Evolutionary conservation across 2,797 vertebrate species (phyloP).

Genomic region (Dryobates pubescens): DNA sequence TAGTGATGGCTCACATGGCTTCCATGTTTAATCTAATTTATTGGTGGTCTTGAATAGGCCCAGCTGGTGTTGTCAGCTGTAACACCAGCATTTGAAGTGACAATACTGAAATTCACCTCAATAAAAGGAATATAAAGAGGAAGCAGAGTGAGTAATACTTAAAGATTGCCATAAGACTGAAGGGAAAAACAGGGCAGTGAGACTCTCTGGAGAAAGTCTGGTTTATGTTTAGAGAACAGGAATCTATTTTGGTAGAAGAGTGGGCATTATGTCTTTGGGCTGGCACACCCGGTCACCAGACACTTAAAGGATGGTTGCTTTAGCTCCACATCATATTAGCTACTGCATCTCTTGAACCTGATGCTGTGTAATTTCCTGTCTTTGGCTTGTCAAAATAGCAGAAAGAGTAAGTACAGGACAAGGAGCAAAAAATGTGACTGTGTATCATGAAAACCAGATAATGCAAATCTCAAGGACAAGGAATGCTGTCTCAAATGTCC

Average conservation of each 20-base stretch:
- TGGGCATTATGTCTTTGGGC: neutral
- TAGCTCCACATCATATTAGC: neutral
- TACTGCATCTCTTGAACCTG: neutral
- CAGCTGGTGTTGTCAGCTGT: neutral
- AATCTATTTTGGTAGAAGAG: neutral
- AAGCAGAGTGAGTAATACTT: neutral
- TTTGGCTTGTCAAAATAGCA: neutral
- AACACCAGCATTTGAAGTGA: neutral
- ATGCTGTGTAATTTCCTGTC: neutral
- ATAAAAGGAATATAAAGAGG: neutral
- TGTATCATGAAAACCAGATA: neutral
- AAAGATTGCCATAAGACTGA: neutral
- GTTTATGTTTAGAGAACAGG: neutral
- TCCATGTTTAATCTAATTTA: neutral
- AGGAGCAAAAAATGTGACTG: neutral
- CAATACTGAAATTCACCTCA: neutral
- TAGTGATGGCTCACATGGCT: neutral
- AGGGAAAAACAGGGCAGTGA: neutral
- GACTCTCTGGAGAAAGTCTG: neutral
- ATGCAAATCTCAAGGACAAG: neutral
- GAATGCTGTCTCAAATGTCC: neutral
- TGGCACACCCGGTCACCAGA: neutral
- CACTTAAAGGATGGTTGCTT: neutral
- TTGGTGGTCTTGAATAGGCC: neutral
- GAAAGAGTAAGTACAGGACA: neutral